phyloP scores from a whole-genome alignment of 2,113 vertebrate genomes.

The Camelus dromedarius region DNA sequence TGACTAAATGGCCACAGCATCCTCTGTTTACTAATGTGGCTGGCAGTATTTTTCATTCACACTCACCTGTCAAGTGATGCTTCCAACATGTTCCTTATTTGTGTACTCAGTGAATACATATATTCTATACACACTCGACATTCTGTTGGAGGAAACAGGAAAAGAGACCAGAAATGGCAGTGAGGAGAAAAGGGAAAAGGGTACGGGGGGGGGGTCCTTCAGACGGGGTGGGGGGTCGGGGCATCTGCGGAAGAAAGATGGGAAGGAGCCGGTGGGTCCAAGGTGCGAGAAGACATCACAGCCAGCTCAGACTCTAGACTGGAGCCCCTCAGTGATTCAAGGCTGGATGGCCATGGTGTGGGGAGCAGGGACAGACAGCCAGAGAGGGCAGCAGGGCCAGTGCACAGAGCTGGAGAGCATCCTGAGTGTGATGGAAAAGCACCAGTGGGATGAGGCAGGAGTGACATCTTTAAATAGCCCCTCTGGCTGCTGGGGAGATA shows the following conservation, averaged over 20 bases:
- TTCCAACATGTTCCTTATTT: background rate
- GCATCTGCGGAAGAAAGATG: too few species aligned
- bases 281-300: rapidly evolving
- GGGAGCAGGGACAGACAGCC: background rate
- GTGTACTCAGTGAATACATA: background rate
- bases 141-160: background rate
- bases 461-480: background rate
- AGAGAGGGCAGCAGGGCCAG: background rate
- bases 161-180: background rate
- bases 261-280: background rate
- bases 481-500: background rate
- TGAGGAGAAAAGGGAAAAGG: background rate
- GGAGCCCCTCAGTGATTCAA: background rate
- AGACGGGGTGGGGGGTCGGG: background rate
- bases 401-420: too few species aligned
- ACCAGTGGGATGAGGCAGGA: background rate
- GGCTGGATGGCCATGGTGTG: background rate
- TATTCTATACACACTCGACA: too few species aligned
- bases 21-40: too few species aligned
- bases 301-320: rapidly evolving
- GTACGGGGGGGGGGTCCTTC: background rate
- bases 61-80: background rate
- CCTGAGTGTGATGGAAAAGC: background rate
- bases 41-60: too few species aligned
- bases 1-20: too few species aligned